phyloP scores from a whole-genome alignment of 2,888 invertebrate species.

The Eristalinus aeneus region DNA sequence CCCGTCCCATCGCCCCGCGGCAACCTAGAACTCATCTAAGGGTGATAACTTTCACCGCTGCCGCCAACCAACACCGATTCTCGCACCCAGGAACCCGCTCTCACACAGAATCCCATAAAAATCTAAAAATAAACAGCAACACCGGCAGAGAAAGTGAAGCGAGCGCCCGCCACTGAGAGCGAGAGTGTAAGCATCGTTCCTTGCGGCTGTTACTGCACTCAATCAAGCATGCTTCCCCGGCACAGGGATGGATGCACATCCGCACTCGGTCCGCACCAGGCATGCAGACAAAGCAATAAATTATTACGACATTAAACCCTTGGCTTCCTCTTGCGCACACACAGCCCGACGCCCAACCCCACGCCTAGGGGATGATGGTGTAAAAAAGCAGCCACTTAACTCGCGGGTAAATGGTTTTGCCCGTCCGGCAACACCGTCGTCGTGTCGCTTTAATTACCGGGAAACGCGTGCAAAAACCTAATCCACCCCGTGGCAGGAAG shows the following conservation, averaged over 20 bases:
- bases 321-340: slow-evolving; percentile 14
- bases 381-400: slow-evolving; percentile 64
- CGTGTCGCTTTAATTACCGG: slow-evolving; percentile 48
- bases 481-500: slow-evolving; percentile 58
- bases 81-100: slow-evolving; percentile 3
- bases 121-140: slow-evolving; percentile 66
- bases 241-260: slow-evolving; percentile 13
- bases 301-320: slow-evolving; percentile 68
- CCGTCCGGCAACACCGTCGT: slow-evolving; percentile 14
- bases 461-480: slow-evolving; percentile 61
- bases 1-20: slow-evolving; percentile 17
- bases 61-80: slow-evolving; percentile 26
- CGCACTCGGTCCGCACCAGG: neutral
- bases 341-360: neutral
- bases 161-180: neutral
- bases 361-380: slow-evolving; percentile 47
- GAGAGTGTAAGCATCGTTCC: slow-evolving; percentile 42
- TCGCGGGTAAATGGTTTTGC: slow-evolving; percentile 39
- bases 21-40: slow-evolving; percentile 31
- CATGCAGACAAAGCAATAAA: slow-evolving; percentile 63
- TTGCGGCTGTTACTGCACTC: slow-evolving; percentile 57
- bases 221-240: slow-evolving; percentile 60
- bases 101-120: slow-evolving; percentile 49
- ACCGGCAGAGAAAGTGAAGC: slow-evolving; percentile 39
- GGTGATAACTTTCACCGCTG: slow-evolving; percentile 58